Evolutionary conservation across 2,797 vertebrate species (phyloP).

Genomic region (Pseudomugil tenellus): DNA sequence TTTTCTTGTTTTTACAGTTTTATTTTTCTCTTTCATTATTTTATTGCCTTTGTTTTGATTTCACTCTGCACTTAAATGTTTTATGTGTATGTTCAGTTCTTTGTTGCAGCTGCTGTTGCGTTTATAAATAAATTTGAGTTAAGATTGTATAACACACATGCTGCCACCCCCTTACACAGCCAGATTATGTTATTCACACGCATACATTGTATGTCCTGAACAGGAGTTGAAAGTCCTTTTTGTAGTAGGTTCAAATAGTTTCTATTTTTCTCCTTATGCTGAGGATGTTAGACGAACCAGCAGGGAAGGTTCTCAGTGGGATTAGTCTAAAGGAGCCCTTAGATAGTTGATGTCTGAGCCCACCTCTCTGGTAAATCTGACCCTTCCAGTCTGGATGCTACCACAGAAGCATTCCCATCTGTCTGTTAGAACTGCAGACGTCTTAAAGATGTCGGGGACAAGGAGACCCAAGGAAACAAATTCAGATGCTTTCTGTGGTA

Average conservation of each 20-base stretch:
- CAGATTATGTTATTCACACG: not conserved
- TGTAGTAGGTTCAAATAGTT: not conserved
- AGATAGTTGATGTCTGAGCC: not conserved
- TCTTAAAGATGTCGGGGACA: not conserved
- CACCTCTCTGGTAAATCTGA: not conserved
- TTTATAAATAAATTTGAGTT: too few relatives aligned
- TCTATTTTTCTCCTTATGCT: not conserved
- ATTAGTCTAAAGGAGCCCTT: not conserved
- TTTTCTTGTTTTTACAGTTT: too few relatives aligned
- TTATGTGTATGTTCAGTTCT: too few relatives aligned
- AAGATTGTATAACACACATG: not conserved
- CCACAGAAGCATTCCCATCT: not conserved
- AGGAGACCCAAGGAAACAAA: not conserved
- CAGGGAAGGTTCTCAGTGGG: not conserved
- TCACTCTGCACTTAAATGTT: too few relatives aligned
- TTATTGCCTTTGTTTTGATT: too few relatives aligned
- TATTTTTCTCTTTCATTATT: too few relatives aligned
- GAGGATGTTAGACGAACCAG: not conserved
- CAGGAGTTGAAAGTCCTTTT: not conserved
- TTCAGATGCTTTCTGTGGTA: not conserved
- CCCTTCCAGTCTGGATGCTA: not conserved
- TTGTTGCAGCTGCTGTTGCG: too few relatives aligned
- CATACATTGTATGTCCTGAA: not conserved
- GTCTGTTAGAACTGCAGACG: not conserved
- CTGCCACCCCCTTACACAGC: not conserved